Evolutionary conservation across 2,113 vertebrate genomes (phyloP), one percentile per base, ranked within the genome.

Genomic region (Muntiacus muntjak): DNA sequence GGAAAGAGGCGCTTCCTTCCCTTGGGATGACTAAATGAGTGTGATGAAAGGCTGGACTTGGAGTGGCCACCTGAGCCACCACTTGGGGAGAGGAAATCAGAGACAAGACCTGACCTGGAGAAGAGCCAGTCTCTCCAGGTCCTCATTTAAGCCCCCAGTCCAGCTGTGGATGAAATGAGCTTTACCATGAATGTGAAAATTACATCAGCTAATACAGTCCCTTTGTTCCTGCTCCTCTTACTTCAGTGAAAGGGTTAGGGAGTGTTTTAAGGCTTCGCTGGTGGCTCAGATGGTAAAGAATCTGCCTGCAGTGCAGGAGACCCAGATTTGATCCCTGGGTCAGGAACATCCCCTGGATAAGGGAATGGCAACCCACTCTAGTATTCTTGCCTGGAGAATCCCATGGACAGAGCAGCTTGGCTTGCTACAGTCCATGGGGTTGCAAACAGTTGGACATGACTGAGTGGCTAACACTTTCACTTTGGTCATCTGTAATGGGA

Each of bases 151-250:
- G 16, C 2, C 1, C 21, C 15, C 16, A 50, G 25, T 55, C 8
- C 12, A 81, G 52, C 21, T 88, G 15, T 82, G 43, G 21, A 47
- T 47, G 26, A 71, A 90, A 25, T 67, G 28, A 71, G 33, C 36
- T 81, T 9, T 82, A 14, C 28, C 26, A 10, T 6, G 21, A 67
- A 17, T 21, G 30, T 78, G 26, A 82, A 12, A 55, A 71, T 94
- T 62, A 87, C 19, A 25, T 54, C 45, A 60, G 10, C 17, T 14
- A 54, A n/a, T 64, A n/a, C 9, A 45, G 28, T 84, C 64, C 2
- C 28, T 10, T 60, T 15, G 1, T 8, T 14, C 6, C 2, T 8
- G 0, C 7, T 26, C 33, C 45, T 82, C 60, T 83, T 9, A 60
- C 76, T 91, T 95, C 2, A 33, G 3, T 74, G 26, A 67, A 67